Base-by-base conservation (phyloP, 2,888 invertebrate species). In the Lordiphosa andalusiaca region DNA sequence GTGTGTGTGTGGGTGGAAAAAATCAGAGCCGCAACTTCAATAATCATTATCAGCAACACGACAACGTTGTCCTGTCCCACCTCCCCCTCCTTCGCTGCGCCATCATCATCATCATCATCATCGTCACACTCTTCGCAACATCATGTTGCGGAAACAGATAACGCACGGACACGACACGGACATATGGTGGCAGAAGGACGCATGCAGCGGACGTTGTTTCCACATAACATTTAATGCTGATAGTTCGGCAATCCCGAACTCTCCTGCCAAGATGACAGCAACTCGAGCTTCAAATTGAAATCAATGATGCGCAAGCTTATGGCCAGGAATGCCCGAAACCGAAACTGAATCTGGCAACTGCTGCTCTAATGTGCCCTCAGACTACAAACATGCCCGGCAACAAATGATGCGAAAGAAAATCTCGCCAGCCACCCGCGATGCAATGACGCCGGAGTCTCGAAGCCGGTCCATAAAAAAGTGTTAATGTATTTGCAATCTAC, bases 91-190 rank as follows among this genome's bases (percentile, higher is more conserved):
- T 9, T 12, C 25, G 12, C 30, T 9, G 5, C 7, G 12, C 10
- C 37, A 38, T 10, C 52, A 19, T 46, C 42, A 50, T 53, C 42
- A 50, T 53, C 44, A 39, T 30, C 53, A 50, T 50, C 39, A 16
- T 50, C 65, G 53, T 67, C 64, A 52, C 52, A 52, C 66, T 59
- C 64, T 58, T 52, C 49, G 55, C 68, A 68, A 71, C 75, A 73
- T 71, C 82, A 81, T 81, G 78, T 86, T 86, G 77, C 88, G 88
- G 88, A 87, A 87, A 84, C 83, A 86, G 87, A 87, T 87, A 87
- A 87, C 87, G 86, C 86, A 86, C 85, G 87, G 76, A 76, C 75
- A 75, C 68, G 71, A 70, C 80, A 76, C 78, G 82, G 78, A 71
- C 73, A 71, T 67, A 67, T 69, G 75, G 49, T 68, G 51, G 57